These are phyloP conservation scores for Betta splendens DNA, from an alignment of 2,797 vertebrate genomes.

Conservation along the genomic window DNA sequence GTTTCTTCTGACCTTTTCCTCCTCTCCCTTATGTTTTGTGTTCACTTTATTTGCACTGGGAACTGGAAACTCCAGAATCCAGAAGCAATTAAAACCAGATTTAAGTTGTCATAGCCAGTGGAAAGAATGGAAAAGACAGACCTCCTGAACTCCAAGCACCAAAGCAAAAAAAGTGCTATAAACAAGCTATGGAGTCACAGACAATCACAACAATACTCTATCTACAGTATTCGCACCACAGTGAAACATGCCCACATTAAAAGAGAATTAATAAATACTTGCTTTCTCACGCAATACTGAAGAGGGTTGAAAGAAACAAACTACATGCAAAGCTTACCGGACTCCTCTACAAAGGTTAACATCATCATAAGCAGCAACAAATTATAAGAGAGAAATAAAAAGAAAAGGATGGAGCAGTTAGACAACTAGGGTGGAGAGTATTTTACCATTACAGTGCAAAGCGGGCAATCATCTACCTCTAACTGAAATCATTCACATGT, in stretches of 20 bases:
- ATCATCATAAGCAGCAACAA: conserved; percentile 62
- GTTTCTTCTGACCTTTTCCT: conserved; percentile 44
- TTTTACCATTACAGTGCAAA: conserved; percentile 28
- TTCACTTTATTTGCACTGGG: conserved; percentile 26
- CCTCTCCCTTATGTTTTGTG: neutral
- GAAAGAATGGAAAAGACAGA: conserved; percentile 46
- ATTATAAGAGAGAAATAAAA: conserved; percentile 39
- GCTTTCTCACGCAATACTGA: neutral
- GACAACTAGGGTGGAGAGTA: conserved; percentile 1
- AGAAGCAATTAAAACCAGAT: conserved; percentile 66
- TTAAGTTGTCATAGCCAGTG: conserved; percentile 40
- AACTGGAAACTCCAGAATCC: conserved; percentile 27
- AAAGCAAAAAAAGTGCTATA: conserved; percentile 14
- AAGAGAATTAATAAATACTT: neutral
- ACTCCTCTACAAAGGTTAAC: conserved; percentile 91
- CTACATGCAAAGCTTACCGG: conserved; percentile 88
- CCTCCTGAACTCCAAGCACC: neutral
- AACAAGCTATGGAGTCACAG: conserved; percentile 16
- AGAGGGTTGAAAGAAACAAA: conserved; percentile 6
- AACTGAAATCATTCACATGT: conserved; percentile 2
- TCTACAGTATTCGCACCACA: neutral
- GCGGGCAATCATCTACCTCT: neutral
- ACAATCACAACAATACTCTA: conserved; percentile 18
- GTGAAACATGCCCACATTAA: conserved; percentile 7
- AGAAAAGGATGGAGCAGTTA: conserved; percentile 23